Conservation (phyloP, 2,888 invertebrate genomes). For the Embidobia sp. region DNA sequence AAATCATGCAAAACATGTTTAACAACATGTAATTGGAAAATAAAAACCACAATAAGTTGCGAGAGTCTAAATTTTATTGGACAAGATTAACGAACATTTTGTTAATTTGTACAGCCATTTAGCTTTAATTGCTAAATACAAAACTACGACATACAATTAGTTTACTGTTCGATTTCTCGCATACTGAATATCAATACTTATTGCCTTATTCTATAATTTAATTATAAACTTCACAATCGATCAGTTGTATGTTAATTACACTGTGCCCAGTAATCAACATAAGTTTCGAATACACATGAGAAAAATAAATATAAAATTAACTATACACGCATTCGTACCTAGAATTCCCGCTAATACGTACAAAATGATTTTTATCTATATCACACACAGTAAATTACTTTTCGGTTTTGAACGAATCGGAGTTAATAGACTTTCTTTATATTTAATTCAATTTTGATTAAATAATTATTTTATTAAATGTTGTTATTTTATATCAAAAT, state of each 20-base stretch:
- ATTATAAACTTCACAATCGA: slow-evolving; percentile 19
- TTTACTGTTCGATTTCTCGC: slow-evolving; percentile 52
- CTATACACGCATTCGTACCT: slow-evolving; percentile 35
- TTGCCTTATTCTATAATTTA: slow-evolving; percentile 38
- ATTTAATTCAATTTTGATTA: too few species aligned
- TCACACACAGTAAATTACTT: slow-evolving; percentile 13
- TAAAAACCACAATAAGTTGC: slow-evolving; percentile 20
- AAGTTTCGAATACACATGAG: slow-evolving; percentile 28
- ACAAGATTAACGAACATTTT: slow-evolving; percentile 63
- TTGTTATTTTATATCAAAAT: too few species aligned
- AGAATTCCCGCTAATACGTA: slow-evolving; percentile 13
- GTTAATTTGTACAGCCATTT: slow-evolving; percentile 61
- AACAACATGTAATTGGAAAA: neutral
- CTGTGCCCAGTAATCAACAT: slow-evolving; percentile 39
- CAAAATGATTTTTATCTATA: slow-evolving; percentile 28
- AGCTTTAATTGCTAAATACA: slow-evolving; percentile 57
- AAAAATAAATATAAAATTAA: slow-evolving; percentile 42
- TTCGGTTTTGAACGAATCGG: too few species aligned
- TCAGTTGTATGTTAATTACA: slow-evolving; percentile 44
- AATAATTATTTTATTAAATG: too few species aligned
- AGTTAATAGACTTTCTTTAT: too few species aligned
- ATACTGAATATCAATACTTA: slow-evolving; percentile 53
- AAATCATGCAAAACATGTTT: neutral
- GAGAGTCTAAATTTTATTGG: slow-evolving; percentile 64
- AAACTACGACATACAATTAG: slow-evolving; percentile 61